A percentile compares a stretch with the other conserved stretches of the same genome.
phyloP scores from a whole-genome alignment of 2,797 vertebrate species.

The Eulemur albifrons region DNA sequence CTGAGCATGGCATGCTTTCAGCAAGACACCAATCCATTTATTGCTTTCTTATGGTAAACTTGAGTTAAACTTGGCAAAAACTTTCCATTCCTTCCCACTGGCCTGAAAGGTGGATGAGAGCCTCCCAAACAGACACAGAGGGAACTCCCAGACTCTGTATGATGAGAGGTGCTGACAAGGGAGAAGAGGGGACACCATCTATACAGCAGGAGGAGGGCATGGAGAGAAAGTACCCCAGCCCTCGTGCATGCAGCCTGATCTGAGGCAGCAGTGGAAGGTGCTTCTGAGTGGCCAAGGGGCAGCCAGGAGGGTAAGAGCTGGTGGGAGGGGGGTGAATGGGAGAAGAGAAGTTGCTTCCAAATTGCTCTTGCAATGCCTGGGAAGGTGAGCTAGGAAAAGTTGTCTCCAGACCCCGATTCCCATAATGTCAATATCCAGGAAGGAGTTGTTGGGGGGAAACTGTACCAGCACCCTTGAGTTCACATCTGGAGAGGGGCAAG shows the following conservation, averaged over 20 bases:
- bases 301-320: not conserved
- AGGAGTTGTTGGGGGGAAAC: not conserved
- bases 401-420: slow-evolving; percentile 50
- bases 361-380: not conserved
- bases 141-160: not conserved
- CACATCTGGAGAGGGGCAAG: not conserved
- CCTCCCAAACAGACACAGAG: not conserved
- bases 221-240: not conserved
- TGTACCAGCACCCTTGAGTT: slow-evolving; percentile 23
- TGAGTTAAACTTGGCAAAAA: slow-evolving; percentile 46
- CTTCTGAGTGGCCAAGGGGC: not conserved
- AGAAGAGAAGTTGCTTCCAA: not conserved
- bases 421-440: not conserved
- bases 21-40: not conserved
- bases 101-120: not conserved
- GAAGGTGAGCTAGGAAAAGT: slow-evolving; percentile 65
- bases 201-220: not conserved
- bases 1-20: not conserved
- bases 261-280: not conserved
- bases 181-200: not conserved
- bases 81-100: slow-evolving; percentile 24
- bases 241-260: not conserved
- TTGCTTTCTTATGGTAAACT: slow-evolving; percentile 40
- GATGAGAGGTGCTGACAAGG: not conserved
- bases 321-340: not conserved